Evolutionary conservation across 2,113 vertebrate species (phyloP).

Genomic region (Calyptommatus sinebrachiatus): DNA sequence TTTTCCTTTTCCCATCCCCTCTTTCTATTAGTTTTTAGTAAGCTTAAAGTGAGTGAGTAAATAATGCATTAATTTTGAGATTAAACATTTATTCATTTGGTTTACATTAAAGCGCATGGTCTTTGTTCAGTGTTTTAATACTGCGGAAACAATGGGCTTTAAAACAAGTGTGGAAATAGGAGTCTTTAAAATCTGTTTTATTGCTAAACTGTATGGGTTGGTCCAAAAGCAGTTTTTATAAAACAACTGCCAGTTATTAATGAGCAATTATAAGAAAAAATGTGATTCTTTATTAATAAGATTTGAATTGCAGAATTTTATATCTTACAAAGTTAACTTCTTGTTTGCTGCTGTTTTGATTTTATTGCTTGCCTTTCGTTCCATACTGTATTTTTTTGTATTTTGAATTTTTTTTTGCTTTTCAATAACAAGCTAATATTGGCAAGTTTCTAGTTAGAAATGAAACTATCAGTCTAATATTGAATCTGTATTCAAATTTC

Average conservation of each 20-base stretch:
- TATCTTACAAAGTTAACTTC: background rate
- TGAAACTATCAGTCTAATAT: background rate
- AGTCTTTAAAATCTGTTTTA: background rate
- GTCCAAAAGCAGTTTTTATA: background rate
- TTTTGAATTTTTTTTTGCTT: background rate
- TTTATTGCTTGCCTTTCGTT: background rate
- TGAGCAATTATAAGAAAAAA: background rate
- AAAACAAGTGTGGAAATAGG: background rate
- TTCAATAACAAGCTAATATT: background rate
- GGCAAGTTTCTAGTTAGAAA: background rate
- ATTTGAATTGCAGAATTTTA: background rate
- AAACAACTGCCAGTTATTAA: background rate
- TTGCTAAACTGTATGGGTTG: background rate
- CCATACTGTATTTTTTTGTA: background rate
- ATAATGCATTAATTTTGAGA: background rate
- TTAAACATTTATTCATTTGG: background rate
- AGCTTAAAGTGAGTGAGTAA: background rate
- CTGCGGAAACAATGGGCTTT: background rate
- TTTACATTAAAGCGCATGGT: background rate
- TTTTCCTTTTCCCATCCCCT: too few relatives aligned
- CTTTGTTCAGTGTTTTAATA: background rate
- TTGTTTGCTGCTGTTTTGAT: too few relatives aligned
- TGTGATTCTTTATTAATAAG: background rate
- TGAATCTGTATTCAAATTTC: background rate
- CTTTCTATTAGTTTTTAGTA: conserved; percentile 19